Evolutionary conservation across 2,797 vertebrate genomes (phyloP).

Genomic region (Spinibarbus caldwelli): DNA sequence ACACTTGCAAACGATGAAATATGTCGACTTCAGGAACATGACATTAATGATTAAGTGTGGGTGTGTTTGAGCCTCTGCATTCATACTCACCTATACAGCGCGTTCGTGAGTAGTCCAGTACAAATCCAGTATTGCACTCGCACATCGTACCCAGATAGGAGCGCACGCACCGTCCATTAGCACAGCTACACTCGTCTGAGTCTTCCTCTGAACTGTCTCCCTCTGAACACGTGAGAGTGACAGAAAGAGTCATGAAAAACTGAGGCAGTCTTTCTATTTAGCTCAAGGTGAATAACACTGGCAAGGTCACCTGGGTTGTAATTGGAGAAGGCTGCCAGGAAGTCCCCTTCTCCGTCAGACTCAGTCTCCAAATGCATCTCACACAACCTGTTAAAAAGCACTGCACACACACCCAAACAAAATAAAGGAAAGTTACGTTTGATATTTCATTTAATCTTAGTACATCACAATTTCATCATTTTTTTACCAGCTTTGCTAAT

Average conservation of each 20-base stretch:
- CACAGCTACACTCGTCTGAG: conserved; percentile 89
- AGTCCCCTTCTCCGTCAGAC: conserved; percentile 82
- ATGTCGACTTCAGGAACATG: neutral
- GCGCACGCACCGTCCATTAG: conserved; percentile 86
- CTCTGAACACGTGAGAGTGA: conserved; percentile 57
- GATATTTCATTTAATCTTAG: neutral
- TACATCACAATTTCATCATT: neutral
- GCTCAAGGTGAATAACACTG: neutral
- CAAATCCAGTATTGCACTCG: conserved; percentile 88
- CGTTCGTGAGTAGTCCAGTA: conserved; percentile 84
- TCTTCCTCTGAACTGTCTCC: conserved; percentile 92
- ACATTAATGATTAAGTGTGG: neutral
- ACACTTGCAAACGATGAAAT: neutral
- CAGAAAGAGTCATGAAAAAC: neutral
- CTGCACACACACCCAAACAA: conserved; percentile 58
- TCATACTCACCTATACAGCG: conserved; percentile 82
- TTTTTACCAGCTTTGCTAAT: neutral
- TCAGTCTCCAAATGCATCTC: conserved; percentile 83
- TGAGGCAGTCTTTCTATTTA: neutral
- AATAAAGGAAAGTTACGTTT: neutral
- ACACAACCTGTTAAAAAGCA: conserved; percentile 81
- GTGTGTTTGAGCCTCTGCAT: neutral
- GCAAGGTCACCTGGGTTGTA: conserved; percentile 77
- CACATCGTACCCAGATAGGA: conserved; percentile 87
- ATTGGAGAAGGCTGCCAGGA: conserved; percentile 74